phyloP scores from a whole-genome alignment of 2,797 vertebrate genomes.

The Ambastaia sidthimunki region DNA sequence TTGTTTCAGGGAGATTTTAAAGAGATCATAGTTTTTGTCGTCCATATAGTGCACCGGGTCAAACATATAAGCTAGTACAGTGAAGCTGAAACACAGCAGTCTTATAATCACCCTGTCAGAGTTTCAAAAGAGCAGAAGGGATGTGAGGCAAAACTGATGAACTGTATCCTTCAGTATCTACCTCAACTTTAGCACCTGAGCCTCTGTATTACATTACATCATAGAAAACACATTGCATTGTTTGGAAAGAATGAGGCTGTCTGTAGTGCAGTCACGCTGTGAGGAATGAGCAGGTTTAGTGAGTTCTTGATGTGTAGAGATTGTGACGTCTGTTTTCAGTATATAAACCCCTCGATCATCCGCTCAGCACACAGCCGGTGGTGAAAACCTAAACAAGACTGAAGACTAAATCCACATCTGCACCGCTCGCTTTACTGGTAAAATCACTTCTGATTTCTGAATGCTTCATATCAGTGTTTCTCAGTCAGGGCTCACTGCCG shows the following conservation, averaged over 20 bases:
- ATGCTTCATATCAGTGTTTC: too few relatives aligned
- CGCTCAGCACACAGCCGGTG: background rate
- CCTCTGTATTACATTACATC: background rate
- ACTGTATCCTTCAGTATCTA: background rate
- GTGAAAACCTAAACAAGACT: background rate
- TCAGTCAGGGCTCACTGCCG: too few relatives aligned
- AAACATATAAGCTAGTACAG: background rate
- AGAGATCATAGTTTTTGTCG: background rate
- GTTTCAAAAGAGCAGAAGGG: background rate
- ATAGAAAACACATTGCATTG: background rate
- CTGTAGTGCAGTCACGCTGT: background rate
- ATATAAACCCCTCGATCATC: background rate
- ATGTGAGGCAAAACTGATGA: background rate
- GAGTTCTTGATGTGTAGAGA: background rate
- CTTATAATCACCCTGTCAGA: background rate
- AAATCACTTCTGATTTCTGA: background rate
- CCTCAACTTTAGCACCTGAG: background rate
- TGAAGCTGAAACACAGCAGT: background rate
- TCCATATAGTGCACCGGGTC: background rate
- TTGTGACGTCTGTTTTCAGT: background rate
- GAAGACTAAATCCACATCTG: background rate
- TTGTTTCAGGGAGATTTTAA: background rate
- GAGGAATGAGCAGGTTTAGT: slow-evolving; percentile 2
- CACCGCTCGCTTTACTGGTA: background rate
- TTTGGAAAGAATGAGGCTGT: background rate